phyloP scores from a whole-genome alignment of 2,797 vertebrate species.

The Enteromius treurensis region DNA sequence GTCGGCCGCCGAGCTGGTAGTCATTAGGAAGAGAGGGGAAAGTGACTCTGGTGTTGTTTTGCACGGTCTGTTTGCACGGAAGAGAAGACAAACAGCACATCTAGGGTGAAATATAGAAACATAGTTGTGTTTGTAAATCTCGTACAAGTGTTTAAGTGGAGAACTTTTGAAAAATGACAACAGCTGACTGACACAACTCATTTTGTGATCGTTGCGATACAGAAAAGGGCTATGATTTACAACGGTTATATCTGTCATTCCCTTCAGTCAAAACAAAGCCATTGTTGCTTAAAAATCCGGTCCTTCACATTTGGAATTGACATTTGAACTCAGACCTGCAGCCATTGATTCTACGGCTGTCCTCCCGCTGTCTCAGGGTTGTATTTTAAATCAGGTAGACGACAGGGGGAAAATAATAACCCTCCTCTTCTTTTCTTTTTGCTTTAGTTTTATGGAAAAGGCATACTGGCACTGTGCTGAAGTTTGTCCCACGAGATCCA shows the following conservation, averaged over 20 bases:
- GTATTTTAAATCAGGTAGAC: constrained; percentile 39
- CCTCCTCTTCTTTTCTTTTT: constrained; percentile 22
- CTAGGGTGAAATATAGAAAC: constrained; percentile 57
- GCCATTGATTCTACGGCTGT: background rate
- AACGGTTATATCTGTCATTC: background rate
- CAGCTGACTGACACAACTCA: constrained; percentile 35
- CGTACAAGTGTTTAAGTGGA: background rate
- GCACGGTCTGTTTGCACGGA: constrained; percentile 60
- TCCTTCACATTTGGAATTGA: constrained; percentile 23
- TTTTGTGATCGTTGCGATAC: background rate
- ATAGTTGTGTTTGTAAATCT: constrained; percentile 31
- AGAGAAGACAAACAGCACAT: constrained; percentile 70
- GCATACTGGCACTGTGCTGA: constrained; percentile 36
- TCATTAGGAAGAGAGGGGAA: constrained; percentile 67
- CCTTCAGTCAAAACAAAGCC: background rate
- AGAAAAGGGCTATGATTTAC: background rate
- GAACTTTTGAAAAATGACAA: constrained; percentile 26
- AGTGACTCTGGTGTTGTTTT: constrained; percentile 58
- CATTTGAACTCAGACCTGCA: constrained; percentile 9
- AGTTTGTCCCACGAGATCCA: constrained; percentile 38
- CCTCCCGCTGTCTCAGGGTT: constrained; percentile 1
- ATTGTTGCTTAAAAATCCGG: background rate
- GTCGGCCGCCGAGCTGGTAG: constrained; percentile 57
- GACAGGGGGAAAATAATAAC: constrained; percentile 49
- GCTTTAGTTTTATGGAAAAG: constrained; percentile 48